Percentiles rank a stretch among this genome's conserved stretches.
phyloP scores from a whole-genome alignment of 2,113 vertebrate species.

The Reinhardtius hippoglossoides region DNA sequence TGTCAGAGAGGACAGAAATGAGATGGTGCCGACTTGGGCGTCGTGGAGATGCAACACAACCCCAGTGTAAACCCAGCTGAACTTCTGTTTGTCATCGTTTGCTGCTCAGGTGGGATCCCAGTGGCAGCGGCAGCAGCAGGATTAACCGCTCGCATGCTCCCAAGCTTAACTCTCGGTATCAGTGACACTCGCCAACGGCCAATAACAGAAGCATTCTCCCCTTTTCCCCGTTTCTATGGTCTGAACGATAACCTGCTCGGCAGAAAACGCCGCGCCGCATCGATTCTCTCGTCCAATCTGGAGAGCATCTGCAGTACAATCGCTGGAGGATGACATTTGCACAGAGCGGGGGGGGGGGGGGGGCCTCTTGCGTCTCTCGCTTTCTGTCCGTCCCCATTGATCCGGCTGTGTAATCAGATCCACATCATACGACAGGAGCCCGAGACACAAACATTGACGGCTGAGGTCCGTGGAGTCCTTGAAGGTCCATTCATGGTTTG shows the following conservation, averaged over 20 bases:
- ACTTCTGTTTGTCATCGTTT: not conserved
- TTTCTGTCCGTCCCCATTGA: slow-evolving; percentile 55
- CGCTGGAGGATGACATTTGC: slow-evolving; percentile 55
- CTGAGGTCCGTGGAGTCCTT: slow-evolving; percentile 12
- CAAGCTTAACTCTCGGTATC: slow-evolving; percentile 1
- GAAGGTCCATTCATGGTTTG: slow-evolving; percentile 28
- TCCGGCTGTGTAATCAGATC: slow-evolving; percentile 48
- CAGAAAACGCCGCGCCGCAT: slow-evolving; percentile 44
- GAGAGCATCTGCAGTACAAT: slow-evolving; percentile 54
- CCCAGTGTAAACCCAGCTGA: too few species aligned
- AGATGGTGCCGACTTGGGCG: too few species aligned
- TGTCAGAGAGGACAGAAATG: not conserved
- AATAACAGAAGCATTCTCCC: not conserved
- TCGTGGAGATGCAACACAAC: too few species aligned
- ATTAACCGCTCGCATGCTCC: slow-evolving; percentile 10
- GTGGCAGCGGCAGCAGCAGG: not conserved
- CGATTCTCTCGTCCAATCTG: slow-evolving; percentile 64
- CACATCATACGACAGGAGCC: slow-evolving; percentile 22
- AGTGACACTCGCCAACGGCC: not conserved
- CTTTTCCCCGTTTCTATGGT: slow-evolving; percentile 39
- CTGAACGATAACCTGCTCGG: slow-evolving; percentile 43
- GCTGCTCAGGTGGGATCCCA: not conserved
- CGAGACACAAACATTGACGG: slow-evolving; percentile 20
- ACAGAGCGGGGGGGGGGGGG: too few species aligned
- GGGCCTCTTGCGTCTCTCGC: slow-evolving; percentile 44